phyloP scores from a whole-genome alignment of 2,888 invertebrate species.

The Leptopilina syphax region DNA sequence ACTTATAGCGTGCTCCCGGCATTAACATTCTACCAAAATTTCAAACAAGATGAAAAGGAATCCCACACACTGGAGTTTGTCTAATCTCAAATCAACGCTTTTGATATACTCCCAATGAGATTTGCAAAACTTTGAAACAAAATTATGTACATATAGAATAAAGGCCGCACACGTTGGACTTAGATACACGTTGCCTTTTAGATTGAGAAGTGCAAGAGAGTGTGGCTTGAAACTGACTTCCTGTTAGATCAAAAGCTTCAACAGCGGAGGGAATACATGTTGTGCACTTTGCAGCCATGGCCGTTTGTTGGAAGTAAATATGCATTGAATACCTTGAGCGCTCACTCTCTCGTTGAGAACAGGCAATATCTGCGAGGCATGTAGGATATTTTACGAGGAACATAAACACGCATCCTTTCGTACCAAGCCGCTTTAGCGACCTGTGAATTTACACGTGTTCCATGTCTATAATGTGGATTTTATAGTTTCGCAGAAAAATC shows the following conservation, averaged over 20 bases:
- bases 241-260: conserved; percentile 49
- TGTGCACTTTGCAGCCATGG: conserved; percentile 45
- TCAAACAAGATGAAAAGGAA: background rate
- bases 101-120: background rate
- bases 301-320: conserved; percentile 58
- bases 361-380: conserved; percentile 42
- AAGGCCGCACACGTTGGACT: background rate
- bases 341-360: conserved; percentile 49
- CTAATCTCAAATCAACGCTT: conserved; percentile 29
- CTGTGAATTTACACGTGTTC: background rate
- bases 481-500: background rate
- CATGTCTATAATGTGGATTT: background rate
- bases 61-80: background rate
- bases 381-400: conserved; percentile 53
- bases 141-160: background rate
- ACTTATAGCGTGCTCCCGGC: background rate
- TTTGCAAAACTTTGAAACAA: conserved; percentile 8
- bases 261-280: conserved; percentile 47
- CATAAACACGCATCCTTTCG: conserved; percentile 45
- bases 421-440: conserved; percentile 15
- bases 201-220: conserved; percentile 3
- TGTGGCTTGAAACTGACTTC: background rate
- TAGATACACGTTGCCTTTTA: background rate
- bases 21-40: background rate
- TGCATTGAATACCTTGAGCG: conserved; percentile 55